phyloP scores from a whole-genome alignment of 1,140 invertebrate genomes.

The Drosophila miranda region DNA sequence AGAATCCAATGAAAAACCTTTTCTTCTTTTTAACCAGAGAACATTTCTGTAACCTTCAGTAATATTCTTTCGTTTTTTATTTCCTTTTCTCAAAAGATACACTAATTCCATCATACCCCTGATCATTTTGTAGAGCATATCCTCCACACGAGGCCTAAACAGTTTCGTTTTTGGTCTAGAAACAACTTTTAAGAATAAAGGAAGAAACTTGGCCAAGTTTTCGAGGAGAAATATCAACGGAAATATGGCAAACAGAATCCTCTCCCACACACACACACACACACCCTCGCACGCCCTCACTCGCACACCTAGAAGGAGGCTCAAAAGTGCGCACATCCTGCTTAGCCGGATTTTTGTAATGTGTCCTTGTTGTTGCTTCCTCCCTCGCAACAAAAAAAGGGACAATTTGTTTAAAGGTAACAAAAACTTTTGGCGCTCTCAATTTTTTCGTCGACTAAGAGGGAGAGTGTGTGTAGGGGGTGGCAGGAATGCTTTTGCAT shows the following conservation, averaged over 20 bases:
- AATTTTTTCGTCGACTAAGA: constrained; percentile 16
- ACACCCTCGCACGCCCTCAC: constrained; percentile 16
- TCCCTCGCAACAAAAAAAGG: constrained; percentile 44
- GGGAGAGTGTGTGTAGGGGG: not conserved
- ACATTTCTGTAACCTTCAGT: no score
- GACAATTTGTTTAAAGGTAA: constrained; percentile 77
- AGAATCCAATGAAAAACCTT: no score
- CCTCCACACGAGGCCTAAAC: constrained; percentile 9
- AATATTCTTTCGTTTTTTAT: no score
- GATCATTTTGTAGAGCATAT: not conserved
- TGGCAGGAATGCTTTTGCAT: constrained; percentile 57
- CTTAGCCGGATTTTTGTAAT: constrained; percentile 66
- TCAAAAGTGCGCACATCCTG: constrained; percentile 68
- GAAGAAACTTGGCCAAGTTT: constrained; percentile 54
- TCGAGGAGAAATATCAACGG: constrained; percentile 66
- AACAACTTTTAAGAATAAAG: constrained; percentile 14
- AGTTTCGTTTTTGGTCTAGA: constrained; percentile 8
- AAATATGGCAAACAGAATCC: constrained; percentile 58
- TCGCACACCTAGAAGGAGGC: constrained; percentile 28
- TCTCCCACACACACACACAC: constrained; percentile 17
- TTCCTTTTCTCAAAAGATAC: no score
- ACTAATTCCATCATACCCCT: no score
- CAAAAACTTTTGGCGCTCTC: constrained; percentile 64
- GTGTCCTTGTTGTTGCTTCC: constrained; percentile 44
- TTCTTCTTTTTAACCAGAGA: no score